phyloP scores from a whole-genome alignment of 2,797 vertebrate genomes.

The Cirrhinus molitorella region DNA sequence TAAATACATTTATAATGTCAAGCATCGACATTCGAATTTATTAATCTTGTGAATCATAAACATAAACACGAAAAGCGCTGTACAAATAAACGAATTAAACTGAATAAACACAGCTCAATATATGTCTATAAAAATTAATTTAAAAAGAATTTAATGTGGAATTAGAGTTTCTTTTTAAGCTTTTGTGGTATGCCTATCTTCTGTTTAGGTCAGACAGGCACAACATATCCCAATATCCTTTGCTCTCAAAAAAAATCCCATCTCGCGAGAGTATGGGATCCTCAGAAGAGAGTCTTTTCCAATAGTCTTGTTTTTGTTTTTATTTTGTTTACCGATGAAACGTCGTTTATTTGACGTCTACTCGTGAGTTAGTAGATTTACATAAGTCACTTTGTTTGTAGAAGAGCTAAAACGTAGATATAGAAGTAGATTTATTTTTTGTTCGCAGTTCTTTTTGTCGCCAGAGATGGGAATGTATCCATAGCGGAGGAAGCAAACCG shows the following conservation, averaged over 20 bases:
- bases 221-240: constrained; percentile 29
- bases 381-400: background rate
- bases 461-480: constrained; percentile 47
- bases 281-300: background rate
- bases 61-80: too few relatives aligned
- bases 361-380: background rate
- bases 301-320: constrained; percentile 39
- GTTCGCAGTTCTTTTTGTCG: constrained; percentile 13
- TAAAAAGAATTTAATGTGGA: background rate
- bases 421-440: constrained; percentile 15
- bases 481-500: constrained; percentile 34
- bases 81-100: too few relatives aligned
- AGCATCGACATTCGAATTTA: too few relatives aligned
- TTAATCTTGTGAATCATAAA: too few relatives aligned
- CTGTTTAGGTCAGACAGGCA: background rate
- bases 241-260: background rate
- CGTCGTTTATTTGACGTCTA: background rate
- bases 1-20: too few relatives aligned
- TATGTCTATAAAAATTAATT: background rate
- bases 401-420: background rate
- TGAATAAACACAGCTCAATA: background rate
- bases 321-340: constrained; percentile 2
- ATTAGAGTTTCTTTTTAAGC: background rate
- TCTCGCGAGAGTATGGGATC: constrained; percentile 41
- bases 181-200: background rate